Evolutionary conservation across 2,797 vertebrate species (phyloP), one percentile per base, ranked within the genome.

Genomic region (Semotilus atromaculatus): DNA sequence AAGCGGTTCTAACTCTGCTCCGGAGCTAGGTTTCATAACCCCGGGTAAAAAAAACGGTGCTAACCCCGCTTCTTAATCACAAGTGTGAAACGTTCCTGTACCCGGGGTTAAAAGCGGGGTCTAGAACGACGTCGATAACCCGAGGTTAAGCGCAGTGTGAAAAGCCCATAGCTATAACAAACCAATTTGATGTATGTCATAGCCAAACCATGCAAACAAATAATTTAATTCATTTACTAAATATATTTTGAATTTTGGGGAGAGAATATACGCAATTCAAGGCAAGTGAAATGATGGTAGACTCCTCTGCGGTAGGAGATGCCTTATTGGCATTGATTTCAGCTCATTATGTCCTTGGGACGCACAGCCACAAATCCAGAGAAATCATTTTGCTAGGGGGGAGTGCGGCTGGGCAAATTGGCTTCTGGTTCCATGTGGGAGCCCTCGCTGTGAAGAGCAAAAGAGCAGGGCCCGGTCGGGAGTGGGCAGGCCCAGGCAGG

Each of bases 401-500:
- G n/a, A 40, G 55, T 76, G 82, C 89, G 90, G 91, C 78, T 89
- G 88, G 92, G 90, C 93, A 88, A 93, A 94, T 95, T 94, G 93
- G 93, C 92, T 90, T 94, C 90, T 90, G 92, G 90, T 93, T 93
- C 93, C 88, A 92, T 92, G 91, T 88, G 72, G 90, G 93, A 88
- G 87, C 45, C 91, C 95, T 96, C 72, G 91, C 93, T 92, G 96
- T 91, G 94, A 89, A 62, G 90, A 92, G 91, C 93, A 92, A 93
- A 94, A 94, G 94, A 95, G 93, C 91, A 91, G 92, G 92, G 92
- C 89, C 94, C 90, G 89, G 94, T 86, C 88, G 94, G 93, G 92
- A 94, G 93, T 92, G 94, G 95, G 95, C 96, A 96, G 95, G 94
- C 91, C 96, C 94, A 91, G 93, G 93, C 95, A 93, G 85, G 93